Conservation (phyloP, 2,888 invertebrate genomes). For the Drosophila gaucha region DNA sequence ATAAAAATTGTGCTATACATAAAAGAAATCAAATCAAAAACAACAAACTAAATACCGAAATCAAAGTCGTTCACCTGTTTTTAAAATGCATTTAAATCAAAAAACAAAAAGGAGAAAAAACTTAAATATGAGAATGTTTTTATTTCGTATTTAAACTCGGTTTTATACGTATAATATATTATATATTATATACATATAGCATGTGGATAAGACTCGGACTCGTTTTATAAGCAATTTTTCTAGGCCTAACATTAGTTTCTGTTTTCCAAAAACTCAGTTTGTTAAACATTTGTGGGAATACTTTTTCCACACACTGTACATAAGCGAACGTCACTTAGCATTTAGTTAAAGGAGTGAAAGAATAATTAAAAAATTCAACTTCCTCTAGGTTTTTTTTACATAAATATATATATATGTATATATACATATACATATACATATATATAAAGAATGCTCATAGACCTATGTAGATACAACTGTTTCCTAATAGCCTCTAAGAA, state of each 20-base stretch:
- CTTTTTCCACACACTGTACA: conserved; percentile 60
- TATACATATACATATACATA: not conserved
- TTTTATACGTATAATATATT: conserved; percentile 37
- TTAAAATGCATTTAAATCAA: conserved; percentile 76
- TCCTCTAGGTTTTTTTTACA: conserved; percentile 54
- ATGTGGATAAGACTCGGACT: conserved; percentile 8
- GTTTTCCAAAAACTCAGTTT: conserved; percentile 39
- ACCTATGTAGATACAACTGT: conserved; percentile 81
- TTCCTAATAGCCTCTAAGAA: conserved; percentile 77
- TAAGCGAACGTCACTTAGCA: conserved; percentile 38
- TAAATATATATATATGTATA: conserved; percentile 6
- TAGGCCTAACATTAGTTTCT: conserved; percentile 63
- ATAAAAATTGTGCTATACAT: conserved; percentile 17
- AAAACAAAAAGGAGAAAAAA: not conserved
- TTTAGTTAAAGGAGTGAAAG: conserved; percentile 40
- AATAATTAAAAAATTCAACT: conserved; percentile 28
- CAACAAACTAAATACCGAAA: conserved; percentile 54
- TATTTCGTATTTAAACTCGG: conserved; percentile 63
- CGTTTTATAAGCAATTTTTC: conserved; percentile 77
- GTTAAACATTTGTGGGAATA: conserved; percentile 35
- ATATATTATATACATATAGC: conserved; percentile 21
- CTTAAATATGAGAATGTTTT: conserved; percentile 36
- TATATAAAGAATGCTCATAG: conserved; percentile 63
- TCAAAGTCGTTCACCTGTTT: conserved; percentile 79
- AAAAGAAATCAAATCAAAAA: conserved; percentile 28